Evolutionary conservation across 2,888 invertebrate species (phyloP), one percentile per base, ranked within the genome.

Genomic region (Operophtera brumata): DNA sequence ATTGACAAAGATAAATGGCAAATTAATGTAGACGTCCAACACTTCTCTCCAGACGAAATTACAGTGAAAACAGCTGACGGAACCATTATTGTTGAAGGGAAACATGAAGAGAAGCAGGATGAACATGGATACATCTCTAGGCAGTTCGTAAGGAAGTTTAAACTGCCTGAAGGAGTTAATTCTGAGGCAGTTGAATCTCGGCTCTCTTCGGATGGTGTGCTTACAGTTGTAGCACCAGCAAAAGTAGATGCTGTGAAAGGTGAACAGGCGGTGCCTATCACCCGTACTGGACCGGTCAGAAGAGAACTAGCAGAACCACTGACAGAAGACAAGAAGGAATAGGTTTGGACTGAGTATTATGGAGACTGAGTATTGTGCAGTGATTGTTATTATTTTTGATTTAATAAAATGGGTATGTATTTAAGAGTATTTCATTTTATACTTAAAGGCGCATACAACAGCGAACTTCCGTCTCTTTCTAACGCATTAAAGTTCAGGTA

Each of bases 101-200:
- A 94, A 72, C 96, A 96, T 69, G 94, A 95, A 66, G 96, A 96
- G 65, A 94, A 93, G 65, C 92, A 93, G 61, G 95, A 95, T 64
- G 93, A 94, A 32, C 94, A 94, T 67, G 95, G 96, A 0, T 93
- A 91, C 61, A 91, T 96, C 46, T 93, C 94, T 0, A 91, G 95
- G 41, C 94, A 96, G 66, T 94, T 96, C 65, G 88, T 93, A 0
- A 69, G 80, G 45, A 92, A 93, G 54, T 96, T 95, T 72, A 84
- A 92, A 36, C 74, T 96, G 37, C 96, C 96, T 1, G 92, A 93
- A 67, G 94, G 92, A 10, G 93, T 93, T 40, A 93, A 95, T 66
- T 84, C 94, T n/a, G 93, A 93, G 53, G 91, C 92, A 11, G 93
- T 96, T 0, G 91, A 92, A 42, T 95, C 96, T 0, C 93, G 91